Conservation (phyloP, 2,888 invertebrate genomes). For the Philereme transversata region DNA sequence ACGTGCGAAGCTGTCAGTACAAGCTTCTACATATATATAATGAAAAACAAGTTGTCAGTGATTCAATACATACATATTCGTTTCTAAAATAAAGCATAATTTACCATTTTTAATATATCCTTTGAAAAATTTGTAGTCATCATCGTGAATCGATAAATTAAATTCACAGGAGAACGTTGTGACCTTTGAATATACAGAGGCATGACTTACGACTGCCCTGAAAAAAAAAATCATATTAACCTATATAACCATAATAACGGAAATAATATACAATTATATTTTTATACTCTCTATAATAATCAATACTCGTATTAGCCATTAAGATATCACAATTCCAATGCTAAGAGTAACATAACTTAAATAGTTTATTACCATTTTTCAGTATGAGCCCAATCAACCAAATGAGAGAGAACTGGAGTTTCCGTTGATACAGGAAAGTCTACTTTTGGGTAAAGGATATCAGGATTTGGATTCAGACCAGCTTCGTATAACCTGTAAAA, state of each 20-base stretch:
- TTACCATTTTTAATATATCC: slow-evolving; percentile 50
- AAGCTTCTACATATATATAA: too few relatives aligned
- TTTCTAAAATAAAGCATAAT: not conserved
- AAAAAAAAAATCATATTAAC: not conserved
- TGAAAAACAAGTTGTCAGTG: too few relatives aligned
- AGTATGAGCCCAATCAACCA: slow-evolving; percentile 93
- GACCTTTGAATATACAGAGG: slow-evolving; percentile 29
- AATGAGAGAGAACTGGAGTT: slow-evolving; percentile 90
- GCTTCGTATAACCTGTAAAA: slow-evolving; percentile 85
- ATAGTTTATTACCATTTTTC: slow-evolving; percentile 78
- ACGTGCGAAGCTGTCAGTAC: too few relatives aligned
- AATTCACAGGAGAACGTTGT: slow-evolving; percentile 36
- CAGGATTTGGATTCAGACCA: slow-evolving; percentile 87
- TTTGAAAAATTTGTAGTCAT: slow-evolving; percentile 48
- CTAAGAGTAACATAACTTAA: too few relatives aligned
- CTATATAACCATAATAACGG: not conserved
- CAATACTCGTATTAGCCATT: too few relatives aligned
- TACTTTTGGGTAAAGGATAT: slow-evolving; percentile 87
- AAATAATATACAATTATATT: too few relatives aligned
- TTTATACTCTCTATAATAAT: too few relatives aligned
- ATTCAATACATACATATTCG: too few relatives aligned
- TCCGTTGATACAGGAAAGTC: slow-evolving; percentile 91
- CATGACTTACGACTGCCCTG: slow-evolving; percentile 40
- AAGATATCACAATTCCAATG: too few relatives aligned
- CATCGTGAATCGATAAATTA: slow-evolving; percentile 49